A percentile compares a stretch with the other conserved stretches of the same genome.
These are phyloP conservation scores for Zaprionus nigranus DNA, from an alignment of 1,140 invertebrate genomes.

Conservation along the genomic window DNA sequence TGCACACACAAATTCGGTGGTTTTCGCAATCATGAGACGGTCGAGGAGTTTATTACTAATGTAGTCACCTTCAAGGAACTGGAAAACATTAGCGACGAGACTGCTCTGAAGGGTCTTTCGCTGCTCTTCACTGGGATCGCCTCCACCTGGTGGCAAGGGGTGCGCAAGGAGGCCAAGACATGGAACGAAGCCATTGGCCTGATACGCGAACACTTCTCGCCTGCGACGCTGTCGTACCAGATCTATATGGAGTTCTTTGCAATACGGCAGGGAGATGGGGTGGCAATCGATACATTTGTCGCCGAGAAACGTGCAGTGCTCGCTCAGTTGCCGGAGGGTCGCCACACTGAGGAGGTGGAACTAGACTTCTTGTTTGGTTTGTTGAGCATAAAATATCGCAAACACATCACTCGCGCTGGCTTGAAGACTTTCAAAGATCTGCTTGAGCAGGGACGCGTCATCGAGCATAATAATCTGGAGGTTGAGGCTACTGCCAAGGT, in stretches of 20 bases:
- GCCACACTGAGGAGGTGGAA: slow-evolving; percentile 78
- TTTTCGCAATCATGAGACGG: slow-evolving; percentile 63
- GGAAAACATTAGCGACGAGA: slow-evolving; percentile 76
- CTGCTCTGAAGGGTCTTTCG: slow-evolving; percentile 82
- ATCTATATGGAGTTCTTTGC: slow-evolving; percentile 79
- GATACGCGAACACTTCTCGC: slow-evolving; percentile 76
- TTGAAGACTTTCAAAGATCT: slow-evolving; percentile 67
- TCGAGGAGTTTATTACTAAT: slow-evolving; percentile 76
- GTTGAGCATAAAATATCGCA: slow-evolving; percentile 75
- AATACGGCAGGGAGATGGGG: slow-evolving; percentile 62
- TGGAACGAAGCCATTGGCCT: slow-evolving; percentile 71
- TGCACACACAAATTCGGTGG: slow-evolving; percentile 66
- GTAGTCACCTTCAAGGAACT: slow-evolving; percentile 73
- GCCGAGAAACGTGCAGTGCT: slow-evolving; percentile 76
- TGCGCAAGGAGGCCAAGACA: slow-evolving; percentile 78
- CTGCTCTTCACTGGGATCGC: slow-evolving; percentile 83
- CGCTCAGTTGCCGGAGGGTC: slow-evolving; percentile 70
- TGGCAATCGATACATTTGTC: slow-evolving; percentile 76
- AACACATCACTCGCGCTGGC: slow-evolving; percentile 65
- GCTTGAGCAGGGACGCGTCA: slow-evolving; percentile 74
- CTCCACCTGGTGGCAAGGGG: slow-evolving; percentile 85
- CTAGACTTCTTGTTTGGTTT: slow-evolving; percentile 80
- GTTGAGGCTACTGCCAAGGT: slow-evolving; percentile 20
- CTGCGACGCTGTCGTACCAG: slow-evolving; percentile 74
- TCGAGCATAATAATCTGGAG: slow-evolving; percentile 73